Evolutionary conservation across 2,113 vertebrate species (phyloP).

Genomic region (Sceloporus undulatus): DNA sequence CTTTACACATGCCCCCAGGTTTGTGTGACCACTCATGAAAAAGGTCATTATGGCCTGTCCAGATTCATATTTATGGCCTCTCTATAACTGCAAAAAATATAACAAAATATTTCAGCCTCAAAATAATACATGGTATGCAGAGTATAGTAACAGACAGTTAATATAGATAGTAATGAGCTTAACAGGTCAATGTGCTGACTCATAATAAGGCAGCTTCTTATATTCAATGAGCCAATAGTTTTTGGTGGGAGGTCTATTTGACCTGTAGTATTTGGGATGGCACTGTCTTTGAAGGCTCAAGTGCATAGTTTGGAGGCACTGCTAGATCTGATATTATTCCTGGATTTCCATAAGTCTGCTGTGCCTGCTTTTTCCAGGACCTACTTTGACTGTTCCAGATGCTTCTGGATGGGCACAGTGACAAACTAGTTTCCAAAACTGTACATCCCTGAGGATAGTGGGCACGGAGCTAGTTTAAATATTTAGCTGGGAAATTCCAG

Average conservation of each 20-base stretch:
- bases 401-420: not conserved
- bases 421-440: not conserved
- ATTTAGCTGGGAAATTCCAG: not conserved
- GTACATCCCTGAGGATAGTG: not conserved
- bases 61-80: too few relatives aligned
- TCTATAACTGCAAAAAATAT: too few relatives aligned
- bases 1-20: too few relatives aligned
- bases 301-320: not conserved
- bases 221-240: not conserved
- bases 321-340: not conserved
- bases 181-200: not conserved
- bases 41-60: too few relatives aligned
- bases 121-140: too few relatives aligned
- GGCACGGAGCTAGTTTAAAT: not conserved
- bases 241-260: not conserved
- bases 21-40: too few relatives aligned
- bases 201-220: not conserved
- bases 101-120: too few relatives aligned
- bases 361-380: not conserved
- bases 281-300: not conserved
- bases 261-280: not conserved
- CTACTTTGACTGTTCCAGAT: too few relatives aligned
- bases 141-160: not conserved
- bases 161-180: not conserved
- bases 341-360: not conserved